Evolutionary conservation across 2,888 invertebrate genomes (phyloP).

Genomic region (Penaeus monodon): DNA sequence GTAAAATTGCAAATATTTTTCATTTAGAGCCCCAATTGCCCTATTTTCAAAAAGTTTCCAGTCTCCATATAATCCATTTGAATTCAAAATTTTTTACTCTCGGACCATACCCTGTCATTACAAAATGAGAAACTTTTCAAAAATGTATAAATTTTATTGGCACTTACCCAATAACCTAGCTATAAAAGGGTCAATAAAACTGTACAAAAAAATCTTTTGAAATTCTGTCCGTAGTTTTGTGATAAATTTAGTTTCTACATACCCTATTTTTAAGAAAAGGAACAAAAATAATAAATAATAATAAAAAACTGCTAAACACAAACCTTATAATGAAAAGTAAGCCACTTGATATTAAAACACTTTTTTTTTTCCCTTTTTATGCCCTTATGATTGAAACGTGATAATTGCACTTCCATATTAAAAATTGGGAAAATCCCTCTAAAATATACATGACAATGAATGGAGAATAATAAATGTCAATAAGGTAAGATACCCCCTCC

Average conservation of each 20-base stretch:
- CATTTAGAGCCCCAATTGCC: no score
- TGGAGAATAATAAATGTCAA: slow-evolving; percentile 37
- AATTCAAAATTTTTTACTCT: no score
- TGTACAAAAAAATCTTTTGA: slow-evolving; percentile 47
- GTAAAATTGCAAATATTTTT: no score
- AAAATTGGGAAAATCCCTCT: slow-evolving; percentile 57
- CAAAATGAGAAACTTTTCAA: not conserved
- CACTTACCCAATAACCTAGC: slow-evolving; percentile 46
- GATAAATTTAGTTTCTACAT: slow-evolving; percentile 45
- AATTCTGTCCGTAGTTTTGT: slow-evolving; percentile 47
- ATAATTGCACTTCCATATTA: slow-evolving; percentile 46
- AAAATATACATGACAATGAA: slow-evolving; percentile 54
- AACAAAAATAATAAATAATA: not conserved
- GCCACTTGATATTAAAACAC: no score
- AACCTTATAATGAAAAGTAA: no score
- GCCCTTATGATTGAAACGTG: not conserved
- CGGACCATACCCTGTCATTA: not conserved
- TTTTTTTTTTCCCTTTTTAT: no score
- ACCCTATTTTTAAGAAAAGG: slow-evolving; percentile 42
- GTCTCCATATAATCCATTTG: no score
- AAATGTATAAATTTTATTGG: not conserved
- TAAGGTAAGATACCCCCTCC: slow-evolving; percentile 36
- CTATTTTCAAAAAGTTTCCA: no score
- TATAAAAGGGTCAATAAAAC: slow-evolving; percentile 46
- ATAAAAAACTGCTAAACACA: no score